Base-by-base conservation (phyloP, 2,113 vertebrate genomes). In the Cynopterus brachyotis region DNA sequence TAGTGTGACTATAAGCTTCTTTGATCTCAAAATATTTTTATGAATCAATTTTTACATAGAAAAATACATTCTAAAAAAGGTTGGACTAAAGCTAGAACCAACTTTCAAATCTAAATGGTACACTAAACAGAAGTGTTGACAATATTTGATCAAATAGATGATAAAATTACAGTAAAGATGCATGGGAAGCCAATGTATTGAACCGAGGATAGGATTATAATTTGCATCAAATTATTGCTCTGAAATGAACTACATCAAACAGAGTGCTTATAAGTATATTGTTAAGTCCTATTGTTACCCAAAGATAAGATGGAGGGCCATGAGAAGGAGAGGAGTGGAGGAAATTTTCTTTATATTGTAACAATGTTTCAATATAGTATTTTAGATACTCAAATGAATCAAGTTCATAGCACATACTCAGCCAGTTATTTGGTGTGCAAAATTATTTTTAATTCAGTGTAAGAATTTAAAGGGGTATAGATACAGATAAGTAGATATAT, bases 21-120 rank as follows among this genome's bases (percentile, higher is more conserved):
- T 80, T 70, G 24, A 75, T 55, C 24, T 82, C 85, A 90, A 93
- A 73, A 45, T 19, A 53, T 24, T 92, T 95, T 93, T 73, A 45
- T 45, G 28, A 40, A 50, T 4, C 32, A 32, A 53, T 60, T 93
- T 79, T 84, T 84, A 53, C 55, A 55, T 6, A 59, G 32, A 76
- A 72, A 69, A 76, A 76, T 42, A 11, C 8, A 53, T 53, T 91
- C 81, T 93, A 64, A 72, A 89, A 91, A 90, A 20, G 30, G 67
- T 45, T 89, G 62, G 11, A 45, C 64, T 83, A 83, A 72, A 72
- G 82, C 15, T 83, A 37, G 30, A 76, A 22, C 53, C 2, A 8
- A 26, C 66, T 78, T 60, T 89, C 35, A 78, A 55, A 40, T 40
- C 32, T 40, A 42, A 62, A 64, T 20, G 75, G 5, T 20, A 26